Evolutionary conservation across 2,797 vertebrate genomes (phyloP).

Genomic region (Stomatorhinus walkeri): DNA sequence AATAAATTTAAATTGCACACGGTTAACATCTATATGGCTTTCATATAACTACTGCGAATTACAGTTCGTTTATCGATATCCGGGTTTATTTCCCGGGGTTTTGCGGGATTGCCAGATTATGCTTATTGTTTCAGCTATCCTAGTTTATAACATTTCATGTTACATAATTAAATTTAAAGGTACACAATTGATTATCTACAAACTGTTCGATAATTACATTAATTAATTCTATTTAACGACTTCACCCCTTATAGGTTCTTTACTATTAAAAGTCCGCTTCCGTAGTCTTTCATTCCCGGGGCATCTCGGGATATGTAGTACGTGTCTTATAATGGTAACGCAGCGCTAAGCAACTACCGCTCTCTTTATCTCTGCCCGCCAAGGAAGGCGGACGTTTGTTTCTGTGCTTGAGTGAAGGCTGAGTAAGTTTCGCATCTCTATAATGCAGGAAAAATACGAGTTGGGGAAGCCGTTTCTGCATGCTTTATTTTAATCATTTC

Average conservation of each 20-base stretch:
- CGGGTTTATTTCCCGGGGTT: not conserved
- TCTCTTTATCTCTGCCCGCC: not conserved
- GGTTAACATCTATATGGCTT: not conserved
- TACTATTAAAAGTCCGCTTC: not conserved
- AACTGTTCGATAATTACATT: not conserved
- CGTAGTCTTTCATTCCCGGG: not conserved
- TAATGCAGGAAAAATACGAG: not conserved
- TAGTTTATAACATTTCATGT: not conserved
- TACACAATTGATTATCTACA: not conserved
- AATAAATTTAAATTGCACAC: not conserved
- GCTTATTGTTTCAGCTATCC: not conserved
- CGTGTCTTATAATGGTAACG: not conserved
- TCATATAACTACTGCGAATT: not conserved
- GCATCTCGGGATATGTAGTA: constrained; percentile 10
- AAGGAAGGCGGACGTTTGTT: not conserved
- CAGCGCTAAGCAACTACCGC: not conserved
- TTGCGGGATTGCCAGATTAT: not conserved
- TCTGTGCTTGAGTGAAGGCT: not conserved
- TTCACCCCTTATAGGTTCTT: not conserved
- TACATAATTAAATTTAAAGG: not conserved
- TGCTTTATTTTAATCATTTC: not conserved
- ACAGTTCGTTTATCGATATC: not conserved
- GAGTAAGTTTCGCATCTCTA: not conserved
- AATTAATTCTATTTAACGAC: not conserved
- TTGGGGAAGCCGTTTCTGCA: not conserved